Conservation (phyloP, 2,888 invertebrate genomes). For the Melipona beecheii region DNA sequence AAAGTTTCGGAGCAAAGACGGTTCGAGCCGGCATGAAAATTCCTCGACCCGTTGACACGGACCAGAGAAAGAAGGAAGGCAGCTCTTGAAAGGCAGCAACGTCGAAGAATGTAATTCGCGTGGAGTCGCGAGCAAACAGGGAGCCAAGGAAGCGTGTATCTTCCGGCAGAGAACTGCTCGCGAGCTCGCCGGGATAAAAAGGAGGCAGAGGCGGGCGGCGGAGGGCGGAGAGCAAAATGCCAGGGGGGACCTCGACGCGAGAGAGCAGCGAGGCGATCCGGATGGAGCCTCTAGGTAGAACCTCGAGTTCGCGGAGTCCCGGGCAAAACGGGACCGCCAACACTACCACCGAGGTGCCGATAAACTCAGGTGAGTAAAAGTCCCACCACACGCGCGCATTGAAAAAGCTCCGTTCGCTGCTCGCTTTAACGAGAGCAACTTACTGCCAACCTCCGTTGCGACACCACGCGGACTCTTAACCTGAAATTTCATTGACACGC, state of each 20-base stretch:
- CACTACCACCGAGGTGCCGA: conserved; percentile 76
- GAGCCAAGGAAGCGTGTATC: conserved; percentile 48
- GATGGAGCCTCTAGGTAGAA: conserved; percentile 80
- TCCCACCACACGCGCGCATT: conserved; percentile 23
- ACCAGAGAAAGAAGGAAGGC: conserved; percentile 7
- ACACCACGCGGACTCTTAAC: not conserved
- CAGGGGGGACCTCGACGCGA: conserved; percentile 69
- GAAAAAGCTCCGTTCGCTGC: not conserved
- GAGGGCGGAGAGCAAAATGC: conserved; percentile 61
- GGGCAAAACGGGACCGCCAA: conserved; percentile 82
- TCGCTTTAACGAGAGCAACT: not conserved
- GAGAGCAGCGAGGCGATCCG: conserved; percentile 82
- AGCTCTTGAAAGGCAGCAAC: conserved; percentile 30
- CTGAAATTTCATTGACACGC: conserved; percentile 7
- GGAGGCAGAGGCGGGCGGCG: conserved; percentile 27
- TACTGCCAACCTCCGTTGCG: not conserved
- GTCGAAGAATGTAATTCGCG: conserved; percentile 54
- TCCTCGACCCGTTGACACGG: conserved; percentile 2
- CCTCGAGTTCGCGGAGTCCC: conserved; percentile 79
- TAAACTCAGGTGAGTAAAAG: conserved; percentile 60
- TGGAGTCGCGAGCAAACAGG: conserved; percentile 37
- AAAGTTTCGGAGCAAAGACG: not conserved
- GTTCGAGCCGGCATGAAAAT: not conserved
- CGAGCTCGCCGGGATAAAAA: conserved; percentile 40
- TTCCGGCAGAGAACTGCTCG: conserved; percentile 31